These are phyloP conservation scores for Euclidia mi DNA, from an alignment of 2,888 invertebrate genomes.

Conservation along the genomic window DNA sequence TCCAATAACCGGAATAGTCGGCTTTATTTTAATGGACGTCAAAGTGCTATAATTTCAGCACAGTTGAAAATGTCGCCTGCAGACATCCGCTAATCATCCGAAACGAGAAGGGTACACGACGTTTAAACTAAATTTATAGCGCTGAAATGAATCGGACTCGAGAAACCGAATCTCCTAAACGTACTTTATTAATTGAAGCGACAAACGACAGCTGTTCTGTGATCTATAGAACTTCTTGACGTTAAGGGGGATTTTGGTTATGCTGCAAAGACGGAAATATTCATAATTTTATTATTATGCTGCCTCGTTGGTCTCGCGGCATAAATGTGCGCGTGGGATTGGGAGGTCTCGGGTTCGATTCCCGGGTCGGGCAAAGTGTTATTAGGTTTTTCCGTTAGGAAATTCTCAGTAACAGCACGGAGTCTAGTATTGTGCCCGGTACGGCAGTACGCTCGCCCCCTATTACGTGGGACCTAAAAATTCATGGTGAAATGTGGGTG, in stretches of 20 bases:
- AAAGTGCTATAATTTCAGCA: conserved; percentile 60
- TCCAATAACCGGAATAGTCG: conserved; percentile 36
- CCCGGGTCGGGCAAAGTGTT: too few species aligned
- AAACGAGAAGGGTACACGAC: conserved; percentile 64
- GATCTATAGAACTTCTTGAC: conserved; percentile 19
- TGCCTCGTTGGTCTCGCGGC: too few species aligned
- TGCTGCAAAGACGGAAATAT: too few species aligned
- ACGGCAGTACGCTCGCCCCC: too few species aligned
- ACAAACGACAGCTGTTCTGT: conserved; percentile 54
- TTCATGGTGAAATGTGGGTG: too few species aligned
- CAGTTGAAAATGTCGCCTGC: conserved; percentile 64
- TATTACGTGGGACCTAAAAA: too few species aligned
- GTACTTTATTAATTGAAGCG: conserved; percentile 59
- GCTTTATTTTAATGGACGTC: conserved; percentile 47
- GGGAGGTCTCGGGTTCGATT: too few species aligned
- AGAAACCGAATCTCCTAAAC: conserved; percentile 53
- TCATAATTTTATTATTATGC: too few species aligned
- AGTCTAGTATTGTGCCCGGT: too few species aligned
- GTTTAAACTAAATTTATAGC: conserved; percentile 70
- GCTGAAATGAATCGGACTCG: conserved; percentile 60
- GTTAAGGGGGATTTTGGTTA: neutral
- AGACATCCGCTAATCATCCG: conserved; percentile 73
- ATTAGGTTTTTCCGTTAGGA: too few species aligned
- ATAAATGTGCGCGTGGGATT: too few species aligned
- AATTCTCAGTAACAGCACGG: too few species aligned